phyloP scores from a whole-genome alignment of 2,113 vertebrate genomes.

The Macrotus californicus region DNA sequence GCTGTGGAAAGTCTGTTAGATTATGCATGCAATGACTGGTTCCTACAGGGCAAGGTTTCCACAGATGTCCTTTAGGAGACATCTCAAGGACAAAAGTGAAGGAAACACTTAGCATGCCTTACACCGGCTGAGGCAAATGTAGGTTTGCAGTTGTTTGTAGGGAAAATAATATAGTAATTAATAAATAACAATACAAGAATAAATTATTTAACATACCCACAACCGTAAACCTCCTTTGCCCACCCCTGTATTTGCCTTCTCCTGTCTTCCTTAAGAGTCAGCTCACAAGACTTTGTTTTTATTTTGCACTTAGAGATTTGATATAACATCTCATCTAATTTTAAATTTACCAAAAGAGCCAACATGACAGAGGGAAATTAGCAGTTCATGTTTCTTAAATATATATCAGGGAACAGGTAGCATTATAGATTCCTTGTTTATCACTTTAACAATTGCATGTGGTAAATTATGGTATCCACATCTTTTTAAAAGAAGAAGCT shows the following conservation, averaged over 20 bases:
- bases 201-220: neutral
- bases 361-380: neutral
- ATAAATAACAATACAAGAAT: neutral
- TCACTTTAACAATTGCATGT: neutral
- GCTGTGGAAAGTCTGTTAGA: neutral
- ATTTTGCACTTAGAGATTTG: neutral
- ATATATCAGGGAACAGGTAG: neutral
- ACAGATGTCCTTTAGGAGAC: neutral
- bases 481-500: neutral
- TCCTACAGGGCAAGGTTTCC: neutral
- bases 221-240: neutral
- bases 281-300: neutral
- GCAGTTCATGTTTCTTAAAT: neutral
- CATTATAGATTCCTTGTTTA: neutral
- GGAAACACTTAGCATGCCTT: neutral
- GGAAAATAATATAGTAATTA: neutral
- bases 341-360: neutral
- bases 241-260: neutral
- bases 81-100: neutral
- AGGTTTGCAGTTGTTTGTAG: neutral
- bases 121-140: neutral
- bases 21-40: neutral
- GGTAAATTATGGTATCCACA: neutral
- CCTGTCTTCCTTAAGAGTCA: neutral
- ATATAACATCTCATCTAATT: neutral